A percentile compares a stretch with the other conserved stretches of the same genome.
phyloP scores from a whole-genome alignment of 2,888 invertebrate species.

The Lithophane semibrunnea region DNA sequence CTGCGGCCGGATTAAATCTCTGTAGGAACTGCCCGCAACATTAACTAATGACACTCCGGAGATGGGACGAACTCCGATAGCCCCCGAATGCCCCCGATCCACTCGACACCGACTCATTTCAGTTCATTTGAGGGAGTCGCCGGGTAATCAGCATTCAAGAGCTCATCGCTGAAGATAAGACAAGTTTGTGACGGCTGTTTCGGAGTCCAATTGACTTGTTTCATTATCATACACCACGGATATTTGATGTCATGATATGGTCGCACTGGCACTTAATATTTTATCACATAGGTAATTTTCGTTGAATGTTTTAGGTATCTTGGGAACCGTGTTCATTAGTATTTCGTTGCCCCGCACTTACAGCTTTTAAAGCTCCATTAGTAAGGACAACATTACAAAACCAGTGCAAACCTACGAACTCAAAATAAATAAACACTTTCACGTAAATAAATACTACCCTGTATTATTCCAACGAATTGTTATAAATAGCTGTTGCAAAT shows the following conservation, averaged over 20 bases:
- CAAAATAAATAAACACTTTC: constrained; percentile 47
- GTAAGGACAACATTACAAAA: constrained; percentile 38
- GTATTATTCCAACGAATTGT: constrained; percentile 70
- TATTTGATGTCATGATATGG: constrained; percentile 62
- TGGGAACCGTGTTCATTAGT: constrained; percentile 44
- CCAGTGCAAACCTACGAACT: not conserved
- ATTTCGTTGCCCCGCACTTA: not conserved
- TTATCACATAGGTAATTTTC: constrained; percentile 31
- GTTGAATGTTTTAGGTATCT: constrained; percentile 13
- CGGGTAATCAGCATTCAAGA: constrained; percentile 75
- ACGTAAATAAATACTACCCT: constrained; percentile 63
- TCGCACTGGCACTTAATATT: constrained; percentile 55
- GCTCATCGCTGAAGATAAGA: constrained; percentile 69
- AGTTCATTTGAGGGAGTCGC: constrained; percentile 77
- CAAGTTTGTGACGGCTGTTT: constrained; percentile 68
- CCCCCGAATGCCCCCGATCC: constrained; percentile 75
- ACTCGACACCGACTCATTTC: constrained; percentile 73
- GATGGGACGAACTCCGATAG: constrained; percentile 78
- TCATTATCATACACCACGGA: constrained; percentile 63
- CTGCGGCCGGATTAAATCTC: constrained; percentile 81
- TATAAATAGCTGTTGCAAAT: constrained; percentile 80
- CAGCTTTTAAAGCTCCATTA: constrained; percentile 25
- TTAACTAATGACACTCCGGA: constrained; percentile 85
- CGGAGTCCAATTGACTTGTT: constrained; percentile 66
- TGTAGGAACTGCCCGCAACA: constrained; percentile 84